Base-by-base conservation (phyloP, 2,888 invertebrate species). In the Philhelius pedissequus region DNA sequence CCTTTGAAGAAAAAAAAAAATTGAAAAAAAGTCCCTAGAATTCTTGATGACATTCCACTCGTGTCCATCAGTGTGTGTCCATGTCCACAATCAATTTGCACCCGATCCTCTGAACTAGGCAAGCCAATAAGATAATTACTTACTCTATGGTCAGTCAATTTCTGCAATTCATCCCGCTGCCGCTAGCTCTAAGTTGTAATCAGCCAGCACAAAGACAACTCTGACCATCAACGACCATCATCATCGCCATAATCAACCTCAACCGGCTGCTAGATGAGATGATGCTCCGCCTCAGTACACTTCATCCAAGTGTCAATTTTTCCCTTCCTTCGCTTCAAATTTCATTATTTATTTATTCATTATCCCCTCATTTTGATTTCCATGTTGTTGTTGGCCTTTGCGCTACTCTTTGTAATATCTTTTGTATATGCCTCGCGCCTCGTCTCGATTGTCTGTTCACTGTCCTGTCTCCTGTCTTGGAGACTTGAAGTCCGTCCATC, bases 101-200 rank as follows among this genome's bases (percentile, higher is more conserved):
- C 43, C 25, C 30, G 35, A 60, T 77, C 62, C 48, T 54, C 64
- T 27, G 40, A 35, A 54, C 62, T 52, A 50, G 68, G 32, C 64
- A 64, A 48, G 27, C 62, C 58, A 35, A 43, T 62, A 54, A 79
- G 83, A 74, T 83, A 83, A 83, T 83, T 83, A 83, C 83, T 83
- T 74, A 79, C 83, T 83, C 74, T 62, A 74, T 78, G 78, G 56
- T 58, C 68, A 58, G 78, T 71, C 66, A 71, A 58, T 70, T 62
- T 43, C 18, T 43, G 50, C 79, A 79, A 79, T 79, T 83, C 79
- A 83, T 83, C 74, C 70, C 13, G 50, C 78, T 69, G 82, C 62
- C 9, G 4, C 32, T 27, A 5, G 3, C n/a, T 1, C 13, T 35
- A 4, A 3, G n/a, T n/a, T n/a, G n/a, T n/a, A n/a, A n/a, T n/a